Conservation (phyloP, 2,888 invertebrate genomes). For the Gibbula magus region DNA sequence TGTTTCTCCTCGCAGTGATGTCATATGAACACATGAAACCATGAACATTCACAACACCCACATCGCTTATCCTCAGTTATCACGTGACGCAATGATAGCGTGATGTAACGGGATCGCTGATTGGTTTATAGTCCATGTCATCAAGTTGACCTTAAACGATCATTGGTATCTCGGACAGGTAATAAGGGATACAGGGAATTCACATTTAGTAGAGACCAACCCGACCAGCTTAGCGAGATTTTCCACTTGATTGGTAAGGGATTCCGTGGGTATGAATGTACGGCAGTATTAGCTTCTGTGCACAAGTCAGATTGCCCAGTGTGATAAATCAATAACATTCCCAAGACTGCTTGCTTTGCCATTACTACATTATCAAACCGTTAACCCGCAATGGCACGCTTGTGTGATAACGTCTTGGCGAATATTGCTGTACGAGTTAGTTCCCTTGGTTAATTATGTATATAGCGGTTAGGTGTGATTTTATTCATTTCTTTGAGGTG, state of each 20-base stretch:
- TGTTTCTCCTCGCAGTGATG: too few species aligned
- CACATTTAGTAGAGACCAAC: neutral
- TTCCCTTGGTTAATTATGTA: constrained; percentile 1
- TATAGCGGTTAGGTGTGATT: neutral
- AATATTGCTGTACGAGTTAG: neutral
- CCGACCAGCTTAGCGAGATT: neutral
- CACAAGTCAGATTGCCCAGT: too few species aligned
- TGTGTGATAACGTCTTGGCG: too few species aligned
- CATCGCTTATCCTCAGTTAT: too few species aligned
- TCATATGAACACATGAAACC: too few species aligned
- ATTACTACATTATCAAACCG: too few species aligned
- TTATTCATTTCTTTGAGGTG: neutral
- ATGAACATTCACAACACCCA: too few species aligned
- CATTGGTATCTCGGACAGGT: neutral
- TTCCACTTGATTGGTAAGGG: neutral
- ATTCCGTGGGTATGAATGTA: neutral
- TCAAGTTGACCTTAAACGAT: neutral
- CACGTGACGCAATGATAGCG: neutral
- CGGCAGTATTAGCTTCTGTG: too few species aligned
- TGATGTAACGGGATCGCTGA: neutral
- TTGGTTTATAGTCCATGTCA: neutral
- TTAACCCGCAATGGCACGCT: too few species aligned
- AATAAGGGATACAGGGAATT: neutral
- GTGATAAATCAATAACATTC: too few species aligned
- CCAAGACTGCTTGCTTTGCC: too few species aligned